Evolutionary conservation across 2,797 vertebrate genomes (phyloP).

Genomic region (Lepus townsendii): DNA sequence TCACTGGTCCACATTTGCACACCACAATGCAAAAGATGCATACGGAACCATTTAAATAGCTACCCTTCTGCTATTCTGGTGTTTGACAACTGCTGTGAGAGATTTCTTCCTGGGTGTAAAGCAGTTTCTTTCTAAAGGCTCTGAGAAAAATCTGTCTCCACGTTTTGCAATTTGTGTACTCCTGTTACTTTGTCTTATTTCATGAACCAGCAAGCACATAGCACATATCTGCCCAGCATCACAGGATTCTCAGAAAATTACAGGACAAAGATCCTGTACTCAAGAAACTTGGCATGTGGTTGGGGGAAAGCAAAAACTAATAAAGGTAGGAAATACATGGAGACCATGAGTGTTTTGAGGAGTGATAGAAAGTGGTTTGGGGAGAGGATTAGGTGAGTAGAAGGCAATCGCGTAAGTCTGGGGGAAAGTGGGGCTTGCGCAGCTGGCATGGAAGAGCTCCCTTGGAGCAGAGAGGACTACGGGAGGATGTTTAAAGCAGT

Average conservation of each 20-base stretch:
- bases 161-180: constrained; percentile 61
- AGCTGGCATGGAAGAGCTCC: not conserved
- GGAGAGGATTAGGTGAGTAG: not conserved
- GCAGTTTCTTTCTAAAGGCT: constrained; percentile 50
- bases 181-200: constrained; percentile 55
- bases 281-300: constrained; percentile 24
- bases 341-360: constrained; percentile 41
- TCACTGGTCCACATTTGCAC: constrained; percentile 7
- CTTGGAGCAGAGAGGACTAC: not conserved
- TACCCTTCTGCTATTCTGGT: constrained; percentile 26
- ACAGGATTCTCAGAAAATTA: constrained; percentile 58
- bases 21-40: constrained; percentile 55
- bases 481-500: not conserved
- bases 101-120: constrained; percentile 66
- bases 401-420: not conserved
- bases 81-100: constrained; percentile 61
- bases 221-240: not conserved
- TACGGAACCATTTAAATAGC: constrained; percentile 69
- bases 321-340: constrained; percentile 26
- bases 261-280: not conserved
- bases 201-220: constrained; percentile 39
- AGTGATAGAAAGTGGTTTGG: not conserved
- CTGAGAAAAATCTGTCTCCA: constrained; percentile 69
- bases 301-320: constrained; percentile 30
- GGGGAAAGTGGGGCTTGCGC: not conserved